Evolutionary conservation across 2,797 vertebrate species (phyloP), one percentile per base, ranked within the genome.

Genomic region (Pantherophis alleghaniensis): DNA sequence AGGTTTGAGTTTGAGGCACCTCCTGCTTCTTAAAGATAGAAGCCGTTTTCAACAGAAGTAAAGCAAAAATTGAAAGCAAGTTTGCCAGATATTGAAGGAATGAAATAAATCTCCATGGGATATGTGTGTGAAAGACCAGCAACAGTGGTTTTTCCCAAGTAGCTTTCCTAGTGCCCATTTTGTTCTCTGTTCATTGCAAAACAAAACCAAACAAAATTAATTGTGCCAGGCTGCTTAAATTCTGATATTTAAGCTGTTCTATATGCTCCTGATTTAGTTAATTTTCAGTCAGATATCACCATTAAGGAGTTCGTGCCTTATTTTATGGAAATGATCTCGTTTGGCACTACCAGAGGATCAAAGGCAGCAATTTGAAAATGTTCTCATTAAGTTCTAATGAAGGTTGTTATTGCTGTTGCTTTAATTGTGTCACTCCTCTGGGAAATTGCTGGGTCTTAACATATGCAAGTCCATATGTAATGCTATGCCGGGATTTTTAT

Each of bases 311-410:
- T 89, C 32, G 79, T n/a, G 1, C 32, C 2, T 11, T 51, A 7
- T 63, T 60, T n/a, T 88, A 93, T 93, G 91, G 89, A 28, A 86
- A n/a, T 91, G 63, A 53, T 88, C 0, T 0, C 92, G 91, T 90
- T 93, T 94, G 91, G 89, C 90, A 53, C 20, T 59, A 26, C 87
- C 51, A 93, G 94, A 93, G 14, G 88, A 37, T 86, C 89, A 28
- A 9, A n/a, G 66, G 66, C 47, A 32, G 86, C 93, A 1, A 0
- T 91, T 88, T 90, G 53, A 88, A 94, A 3, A 59, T 53, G 42
- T 59, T 94, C 91, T 90, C 86, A 93, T 61, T 4, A 47, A n/a
- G 13, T 88, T 51, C 88, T 79, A 88, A 74, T 59, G 66, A 37
- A 42, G 66, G 32, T 83, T 26, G 53, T 79, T 74, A 22, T 56